phyloP scores from a whole-genome alignment of 2,113 vertebrate genomes.

The Australoheros scitulus region DNA sequence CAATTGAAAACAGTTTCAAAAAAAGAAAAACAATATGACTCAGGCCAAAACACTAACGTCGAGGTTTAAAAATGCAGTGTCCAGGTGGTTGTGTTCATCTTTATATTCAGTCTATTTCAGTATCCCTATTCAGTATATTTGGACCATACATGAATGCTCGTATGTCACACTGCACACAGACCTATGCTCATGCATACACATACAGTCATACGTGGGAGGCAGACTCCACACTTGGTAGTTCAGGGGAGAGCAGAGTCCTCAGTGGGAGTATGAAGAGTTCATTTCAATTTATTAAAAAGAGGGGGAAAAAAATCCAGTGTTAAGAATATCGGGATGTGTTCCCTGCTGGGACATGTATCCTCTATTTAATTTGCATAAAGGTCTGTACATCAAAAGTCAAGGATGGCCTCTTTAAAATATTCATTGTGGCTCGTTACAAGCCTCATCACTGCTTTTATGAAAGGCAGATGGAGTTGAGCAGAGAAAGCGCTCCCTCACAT shows the following conservation, averaged over 20 bases:
- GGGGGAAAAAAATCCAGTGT: constrained; percentile 77
- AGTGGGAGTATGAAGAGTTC: constrained; percentile 95
- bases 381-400: constrained; percentile 91
- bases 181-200: not conserved
- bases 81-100: not conserved
- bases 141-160: constrained; percentile 19
- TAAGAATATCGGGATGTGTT: constrained; percentile 87
- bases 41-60: too few relatives aligned
- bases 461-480: constrained; percentile 80
- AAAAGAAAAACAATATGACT: too few relatives aligned
- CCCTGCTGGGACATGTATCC: constrained; percentile 87
- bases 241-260: constrained; percentile 76
- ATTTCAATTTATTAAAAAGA: constrained; percentile 86
- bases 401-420: constrained; percentile 96
- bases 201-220: constrained; percentile 21
- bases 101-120: not conserved
- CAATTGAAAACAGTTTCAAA: too few relatives aligned
- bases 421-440: constrained; percentile 90
- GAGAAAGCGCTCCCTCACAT: constrained; percentile 43
- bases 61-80: not conserved
- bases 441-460: constrained; percentile 89
- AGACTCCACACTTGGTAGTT: constrained; percentile 82
- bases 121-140: not conserved
- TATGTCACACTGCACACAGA: constrained; percentile 4
- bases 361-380: constrained; percentile 93